Conservation (phyloP, 1,140 invertebrate genomes). For the Atta texana region DNA sequence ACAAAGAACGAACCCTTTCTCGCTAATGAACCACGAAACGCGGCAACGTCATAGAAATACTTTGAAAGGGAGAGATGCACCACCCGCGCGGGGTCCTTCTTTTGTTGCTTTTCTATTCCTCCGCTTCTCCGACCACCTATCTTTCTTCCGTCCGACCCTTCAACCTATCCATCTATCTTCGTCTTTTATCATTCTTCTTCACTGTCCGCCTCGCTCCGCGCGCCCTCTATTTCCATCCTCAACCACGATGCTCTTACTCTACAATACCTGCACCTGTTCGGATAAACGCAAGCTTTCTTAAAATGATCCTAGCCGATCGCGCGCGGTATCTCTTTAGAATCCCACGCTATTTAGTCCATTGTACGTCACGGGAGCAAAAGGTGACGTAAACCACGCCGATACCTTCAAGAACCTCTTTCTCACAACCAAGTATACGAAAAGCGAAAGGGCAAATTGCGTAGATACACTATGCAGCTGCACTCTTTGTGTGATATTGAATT, state of each 20-base stretch:
- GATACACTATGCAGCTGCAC: not conserved
- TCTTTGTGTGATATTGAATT: slow-evolving; percentile 58
- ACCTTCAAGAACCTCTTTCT: slow-evolving; percentile 1
- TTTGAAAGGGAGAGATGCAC: slow-evolving; percentile 70
- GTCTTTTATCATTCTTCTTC: slow-evolving; percentile 54
- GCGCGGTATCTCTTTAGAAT: slow-evolving; percentile 44
- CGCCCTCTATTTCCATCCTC: not conserved
- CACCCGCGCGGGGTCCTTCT: slow-evolving; percentile 48
- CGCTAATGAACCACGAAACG: slow-evolving; percentile 78
- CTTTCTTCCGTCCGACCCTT: slow-evolving; percentile 26
- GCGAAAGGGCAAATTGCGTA: slow-evolving; percentile 31
- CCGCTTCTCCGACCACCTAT: not conserved
- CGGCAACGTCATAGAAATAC: slow-evolving; percentile 77
- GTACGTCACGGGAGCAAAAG: not conserved
- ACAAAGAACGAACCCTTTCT: slow-evolving; percentile 76
- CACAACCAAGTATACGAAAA: not conserved
- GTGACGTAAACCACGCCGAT: slow-evolving; percentile 39
- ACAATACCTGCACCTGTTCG: slow-evolving; percentile 38
- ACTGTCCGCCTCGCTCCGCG: slow-evolving; percentile 6
- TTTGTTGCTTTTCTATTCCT: slow-evolving; percentile 60
- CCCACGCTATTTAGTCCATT: slow-evolving; percentile 34
- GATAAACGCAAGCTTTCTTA: slow-evolving; percentile 18
- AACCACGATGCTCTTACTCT: slow-evolving; percentile 22
- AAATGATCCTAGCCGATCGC: slow-evolving; percentile 37
- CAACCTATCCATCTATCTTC: slow-evolving; percentile 55